Conservation (phyloP, 35 echinoderm and acorn worm genomes). For the Apostichopus parvimensis region DNA sequence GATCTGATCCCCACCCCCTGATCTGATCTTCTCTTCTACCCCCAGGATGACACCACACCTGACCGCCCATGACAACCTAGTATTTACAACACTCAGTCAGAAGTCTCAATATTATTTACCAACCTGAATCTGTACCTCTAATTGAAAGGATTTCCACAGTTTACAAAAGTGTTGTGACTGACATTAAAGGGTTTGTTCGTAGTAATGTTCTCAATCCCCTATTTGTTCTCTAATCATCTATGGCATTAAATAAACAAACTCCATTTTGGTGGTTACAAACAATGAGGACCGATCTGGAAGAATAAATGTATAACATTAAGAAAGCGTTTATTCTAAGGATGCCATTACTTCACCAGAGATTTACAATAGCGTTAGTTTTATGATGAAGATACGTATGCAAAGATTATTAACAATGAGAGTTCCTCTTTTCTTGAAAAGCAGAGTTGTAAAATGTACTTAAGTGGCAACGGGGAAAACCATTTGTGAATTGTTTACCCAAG, state of each 20-base stretch:
- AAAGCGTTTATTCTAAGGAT: background rate
- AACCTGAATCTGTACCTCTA: too few species aligned
- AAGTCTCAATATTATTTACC: too few species aligned
- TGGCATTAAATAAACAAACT: background rate
- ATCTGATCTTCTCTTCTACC: too few species aligned
- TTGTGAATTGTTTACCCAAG: background rate
- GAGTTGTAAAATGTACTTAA: background rate
- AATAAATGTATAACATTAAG: background rate
- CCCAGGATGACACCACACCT: too few species aligned
- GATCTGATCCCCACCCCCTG: too few species aligned
- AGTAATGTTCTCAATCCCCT: background rate
- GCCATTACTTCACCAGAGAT: background rate
- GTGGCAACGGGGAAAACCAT: background rate
- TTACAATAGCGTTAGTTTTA: constrained; percentile 1
- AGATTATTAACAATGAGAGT: background rate
- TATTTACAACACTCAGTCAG: too few species aligned
- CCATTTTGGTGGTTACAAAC: background rate
- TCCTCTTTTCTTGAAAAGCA: background rate
- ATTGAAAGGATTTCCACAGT: too few species aligned
- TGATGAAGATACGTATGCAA: background rate
- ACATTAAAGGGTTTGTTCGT: background rate
- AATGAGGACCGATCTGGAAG: background rate
- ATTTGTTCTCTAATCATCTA: background rate
- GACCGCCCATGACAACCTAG: too few species aligned
- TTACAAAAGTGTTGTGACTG: too few species aligned